phyloP scores from a whole-genome alignment of 2,888 invertebrate genomes.

The Rhagium mordax region DNA sequence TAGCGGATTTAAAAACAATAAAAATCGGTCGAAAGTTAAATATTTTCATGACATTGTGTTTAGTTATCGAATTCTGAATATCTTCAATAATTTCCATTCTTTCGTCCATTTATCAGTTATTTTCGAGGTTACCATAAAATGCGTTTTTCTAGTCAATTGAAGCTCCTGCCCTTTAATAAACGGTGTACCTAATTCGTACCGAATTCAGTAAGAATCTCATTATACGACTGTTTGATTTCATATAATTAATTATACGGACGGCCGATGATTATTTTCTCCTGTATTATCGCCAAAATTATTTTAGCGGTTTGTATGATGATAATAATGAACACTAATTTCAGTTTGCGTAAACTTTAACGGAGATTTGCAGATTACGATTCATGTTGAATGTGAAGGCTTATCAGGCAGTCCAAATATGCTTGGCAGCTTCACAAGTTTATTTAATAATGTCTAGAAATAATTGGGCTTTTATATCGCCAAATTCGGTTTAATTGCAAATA shows the following conservation, averaged over 20 bases:
- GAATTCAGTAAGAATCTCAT: no score
- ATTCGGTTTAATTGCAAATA: background rate
- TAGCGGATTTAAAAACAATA: no score
- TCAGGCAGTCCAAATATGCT: background rate
- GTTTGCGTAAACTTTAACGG: background rate
- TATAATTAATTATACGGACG: background rate
- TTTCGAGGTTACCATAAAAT: no score
- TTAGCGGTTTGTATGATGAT: background rate
- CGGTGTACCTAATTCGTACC: no score
- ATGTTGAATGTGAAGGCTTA: background rate
- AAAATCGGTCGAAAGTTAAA: no score
- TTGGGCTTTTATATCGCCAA: background rate
- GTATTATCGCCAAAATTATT: background rate
- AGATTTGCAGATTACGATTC: constrained; percentile 5
- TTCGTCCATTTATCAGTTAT: no score
- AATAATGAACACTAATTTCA: constrained; percentile 19
- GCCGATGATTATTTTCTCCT: background rate
- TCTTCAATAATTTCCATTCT: no score
- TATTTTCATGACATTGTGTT: no score
- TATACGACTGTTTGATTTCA: background rate
- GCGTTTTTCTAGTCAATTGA: no score
- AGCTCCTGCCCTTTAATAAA: background rate
- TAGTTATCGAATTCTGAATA: no score
- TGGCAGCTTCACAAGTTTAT: background rate
- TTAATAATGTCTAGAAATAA: background rate